Evolutionary conservation across 1,140 invertebrate species (phyloP).

Genomic region (Diorhabda elongata): DNA sequence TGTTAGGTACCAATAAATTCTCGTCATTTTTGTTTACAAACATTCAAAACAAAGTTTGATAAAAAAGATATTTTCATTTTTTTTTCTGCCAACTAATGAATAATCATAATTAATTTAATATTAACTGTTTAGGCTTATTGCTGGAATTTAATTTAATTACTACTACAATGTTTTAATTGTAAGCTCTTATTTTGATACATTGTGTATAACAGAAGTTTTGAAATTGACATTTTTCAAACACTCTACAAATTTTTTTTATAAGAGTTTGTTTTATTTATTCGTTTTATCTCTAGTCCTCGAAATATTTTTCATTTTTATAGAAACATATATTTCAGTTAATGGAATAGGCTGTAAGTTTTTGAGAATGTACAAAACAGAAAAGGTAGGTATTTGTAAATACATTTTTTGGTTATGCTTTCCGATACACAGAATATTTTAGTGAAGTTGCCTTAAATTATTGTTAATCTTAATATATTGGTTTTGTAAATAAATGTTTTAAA

Average conservation of each 20-base stretch:
- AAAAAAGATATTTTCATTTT: no score
- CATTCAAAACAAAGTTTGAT: no score
- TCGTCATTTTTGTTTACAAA: no score
- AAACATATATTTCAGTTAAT: background rate
- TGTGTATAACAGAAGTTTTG: no score
- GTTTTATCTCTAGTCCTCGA: constrained; percentile 7
- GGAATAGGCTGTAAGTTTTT: background rate
- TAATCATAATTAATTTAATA: no score
- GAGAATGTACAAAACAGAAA: constrained; percentile 19
- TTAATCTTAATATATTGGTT: constrained; percentile 28
- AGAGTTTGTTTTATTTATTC: background rate
- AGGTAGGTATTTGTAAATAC: constrained; percentile 20
- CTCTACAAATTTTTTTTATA: constrained; percentile 4
- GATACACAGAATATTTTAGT: constrained; percentile 18
- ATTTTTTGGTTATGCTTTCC: constrained; percentile 21
- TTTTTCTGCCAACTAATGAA: no score
- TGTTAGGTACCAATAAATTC: no score
- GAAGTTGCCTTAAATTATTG: constrained; percentile 26
- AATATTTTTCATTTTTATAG: background rate
- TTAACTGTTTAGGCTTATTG: no score
- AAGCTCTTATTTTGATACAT: no score
- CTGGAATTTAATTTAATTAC: no score
- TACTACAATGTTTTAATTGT: no score
- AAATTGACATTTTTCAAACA: background rate
- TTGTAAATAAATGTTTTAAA: constrained; percentile 28